Evolutionary conservation across 2,113 vertebrate species (phyloP).

Genomic region (Aptenodytes forsteri): DNA sequence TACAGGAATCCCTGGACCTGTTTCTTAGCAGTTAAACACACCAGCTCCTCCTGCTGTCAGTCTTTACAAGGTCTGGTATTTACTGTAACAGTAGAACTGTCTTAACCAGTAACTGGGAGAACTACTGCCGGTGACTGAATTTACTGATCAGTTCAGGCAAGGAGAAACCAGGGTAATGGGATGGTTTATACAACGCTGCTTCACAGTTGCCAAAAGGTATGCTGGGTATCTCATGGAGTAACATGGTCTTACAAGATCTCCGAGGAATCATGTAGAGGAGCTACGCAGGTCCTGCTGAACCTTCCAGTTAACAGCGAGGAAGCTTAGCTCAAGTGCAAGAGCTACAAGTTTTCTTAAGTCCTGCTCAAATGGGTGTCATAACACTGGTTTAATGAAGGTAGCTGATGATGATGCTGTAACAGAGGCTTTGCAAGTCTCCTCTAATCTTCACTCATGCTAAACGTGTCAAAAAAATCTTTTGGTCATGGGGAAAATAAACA

Average conservation of each 20-base stretch:
- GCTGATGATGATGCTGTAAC: no score
- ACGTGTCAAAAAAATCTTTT: accelerated
- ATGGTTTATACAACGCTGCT: accelerated
- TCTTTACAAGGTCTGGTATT: neutral
- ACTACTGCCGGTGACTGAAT: neutral
- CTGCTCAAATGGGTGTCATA: neutral
- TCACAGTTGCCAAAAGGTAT: neutral
- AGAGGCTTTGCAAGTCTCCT: no score
- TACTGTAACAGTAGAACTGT: accelerated
- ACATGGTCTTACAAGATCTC: neutral
- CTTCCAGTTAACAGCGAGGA: neutral
- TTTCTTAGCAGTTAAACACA: neutral
- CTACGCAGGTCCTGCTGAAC: neutral
- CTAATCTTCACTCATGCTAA: neutral
- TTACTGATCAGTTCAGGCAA: neutral
- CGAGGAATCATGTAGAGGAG: accelerated
- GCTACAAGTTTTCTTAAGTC: accelerated
- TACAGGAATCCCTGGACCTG: neutral
- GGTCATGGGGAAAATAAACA: neutral
- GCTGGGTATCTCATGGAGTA: accelerated
- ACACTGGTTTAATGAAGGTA: neutral
- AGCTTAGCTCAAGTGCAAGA: neutral
- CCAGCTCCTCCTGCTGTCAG: slow-evolving; percentile 14
- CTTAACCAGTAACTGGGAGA: neutral
- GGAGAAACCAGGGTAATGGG: accelerated